Conservation (phyloP, 2,888 invertebrate genomes). For the Stratiomys singularior region DNA sequence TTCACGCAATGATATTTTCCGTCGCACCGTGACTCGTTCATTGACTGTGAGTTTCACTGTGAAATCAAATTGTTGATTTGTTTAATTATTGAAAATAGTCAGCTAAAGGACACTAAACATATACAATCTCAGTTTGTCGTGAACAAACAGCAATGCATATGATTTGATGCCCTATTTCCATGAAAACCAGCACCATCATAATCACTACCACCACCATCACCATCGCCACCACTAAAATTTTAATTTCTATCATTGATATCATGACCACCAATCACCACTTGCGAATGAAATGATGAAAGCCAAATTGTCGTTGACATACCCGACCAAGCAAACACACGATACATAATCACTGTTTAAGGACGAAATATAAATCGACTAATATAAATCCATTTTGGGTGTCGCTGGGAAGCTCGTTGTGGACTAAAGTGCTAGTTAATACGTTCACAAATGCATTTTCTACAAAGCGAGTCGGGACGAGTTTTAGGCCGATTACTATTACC, state of each 20-base stretch:
- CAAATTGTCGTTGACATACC: background rate
- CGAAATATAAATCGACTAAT: background rate
- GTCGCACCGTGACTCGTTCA: constrained; percentile 4
- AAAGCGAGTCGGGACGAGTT: too few relatives aligned
- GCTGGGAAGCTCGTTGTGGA: too few relatives aligned
- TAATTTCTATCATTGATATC: background rate
- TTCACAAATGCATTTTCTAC: too few relatives aligned
- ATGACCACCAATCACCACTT: background rate
- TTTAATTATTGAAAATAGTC: background rate
- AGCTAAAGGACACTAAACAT: background rate
- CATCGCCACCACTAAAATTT: background rate
- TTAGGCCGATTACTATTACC: too few relatives aligned
- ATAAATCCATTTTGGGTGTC: too few relatives aligned
- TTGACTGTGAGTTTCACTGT: constrained; percentile 13
- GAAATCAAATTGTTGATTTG: background rate
- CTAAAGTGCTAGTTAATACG: too few relatives aligned
- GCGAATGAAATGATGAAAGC: background rate
- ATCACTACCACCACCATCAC: background rate
- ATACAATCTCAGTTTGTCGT: constrained; percentile 38
- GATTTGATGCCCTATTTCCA: constrained; percentile 13
- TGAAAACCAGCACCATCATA: background rate
- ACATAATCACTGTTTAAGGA: background rate
- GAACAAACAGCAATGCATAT: constrained; percentile 37
- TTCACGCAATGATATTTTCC: constrained; percentile 34
- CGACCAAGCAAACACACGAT: background rate